A percentile compares a stretch with the other conserved stretches of the same genome.
These are phyloP conservation scores for Chiridota heheva DNA, from an alignment of 35 echinoderm and acorn worm genomes.

Conservation along the genomic window DNA sequence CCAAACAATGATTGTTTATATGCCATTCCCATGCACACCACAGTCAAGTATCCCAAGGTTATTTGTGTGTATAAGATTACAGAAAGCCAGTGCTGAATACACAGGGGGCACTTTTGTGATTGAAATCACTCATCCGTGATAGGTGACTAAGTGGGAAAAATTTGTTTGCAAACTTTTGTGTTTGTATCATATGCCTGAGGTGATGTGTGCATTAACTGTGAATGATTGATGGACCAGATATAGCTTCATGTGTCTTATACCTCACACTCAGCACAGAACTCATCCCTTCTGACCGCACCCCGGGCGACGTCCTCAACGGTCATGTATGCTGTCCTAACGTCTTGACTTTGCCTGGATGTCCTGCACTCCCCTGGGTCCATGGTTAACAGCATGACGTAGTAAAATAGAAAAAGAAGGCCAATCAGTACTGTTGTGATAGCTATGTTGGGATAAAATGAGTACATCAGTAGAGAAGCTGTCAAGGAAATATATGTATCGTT, in stretches of 20 bases:
- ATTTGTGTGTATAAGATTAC: no score
- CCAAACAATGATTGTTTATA: no score
- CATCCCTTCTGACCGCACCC: conserved; percentile 11
- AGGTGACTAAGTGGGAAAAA: no score
- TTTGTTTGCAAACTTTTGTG: no score
- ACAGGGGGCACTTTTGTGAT: no score
- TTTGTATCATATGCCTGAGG: no score
- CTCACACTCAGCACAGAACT: conserved; percentile 68
- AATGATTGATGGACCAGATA: background rate
- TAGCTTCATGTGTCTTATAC: no score
- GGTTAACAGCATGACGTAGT: conserved; percentile 53
- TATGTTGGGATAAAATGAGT: conserved; percentile 41
- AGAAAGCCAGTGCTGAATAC: no score
- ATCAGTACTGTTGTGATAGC: conserved; percentile 35
- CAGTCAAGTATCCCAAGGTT: no score
- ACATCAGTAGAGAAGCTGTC: conserved; percentile 52
- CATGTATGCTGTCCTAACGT: conserved; percentile 29
- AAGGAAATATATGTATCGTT: background rate
- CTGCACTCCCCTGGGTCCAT: conserved; percentile 58
- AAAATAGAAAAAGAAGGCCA: conserved; percentile 47
- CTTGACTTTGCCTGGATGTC: conserved; percentile 23
- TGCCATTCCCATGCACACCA: no score
- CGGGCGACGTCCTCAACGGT: conserved; percentile 67
- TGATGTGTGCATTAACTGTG: no score
- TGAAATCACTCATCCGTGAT: no score